Base-by-base conservation (phyloP, 2,888 invertebrate genomes). In the Meta bourneti region DNA sequence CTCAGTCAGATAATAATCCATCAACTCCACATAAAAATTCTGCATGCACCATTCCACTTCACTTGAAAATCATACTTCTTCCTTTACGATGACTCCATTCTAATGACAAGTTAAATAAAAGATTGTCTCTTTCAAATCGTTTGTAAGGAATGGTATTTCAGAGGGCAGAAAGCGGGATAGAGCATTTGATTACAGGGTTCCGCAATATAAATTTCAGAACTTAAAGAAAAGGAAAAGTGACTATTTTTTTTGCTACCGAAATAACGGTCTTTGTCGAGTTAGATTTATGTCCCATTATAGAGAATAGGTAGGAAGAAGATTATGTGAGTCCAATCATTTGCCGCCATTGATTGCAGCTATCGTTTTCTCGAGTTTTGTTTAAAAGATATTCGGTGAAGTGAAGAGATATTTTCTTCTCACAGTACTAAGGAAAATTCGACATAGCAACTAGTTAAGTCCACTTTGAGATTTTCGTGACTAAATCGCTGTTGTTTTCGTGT, bases 101-200 rank as follows among this genome's bases (percentile, higher is more conserved):
- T 6, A 78, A 51, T 19, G 19, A 54, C 52, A 52, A 71, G 71
- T 52, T 52, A 71, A 82, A 82, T 82, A 82, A 81, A 48, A 48
- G 69, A 61, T 16, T 61, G 61, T 61, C 61, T 61, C 9, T 6
- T 8, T 71, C 72, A 52, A 20, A 82, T 82, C 71, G 82, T 52
- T 82, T 52, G 82, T 20, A 52, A n/a, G n/a, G 49, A 71, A 82
- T 72, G 71, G 49, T 49, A 82, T 72, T 72, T 52, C 80, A 48
- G 34, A 34, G 34, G 34, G 34, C 16, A 8, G 6, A n/a, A 51
- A 78, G 51, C 9, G 34, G 16, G n/a, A 75, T 48, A 16, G 72
- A 72, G 51, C 71, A 51, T 72, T 72, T 82, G 82, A 82, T 82
- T 82, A 82, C 71, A 52, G 82, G 82, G 49, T 72, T 20, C 7